Evolutionary conservation across 2,113 vertebrate genomes (phyloP), one percentile per base, ranked within the genome.

Genomic region (Alethe castanea): DNA sequence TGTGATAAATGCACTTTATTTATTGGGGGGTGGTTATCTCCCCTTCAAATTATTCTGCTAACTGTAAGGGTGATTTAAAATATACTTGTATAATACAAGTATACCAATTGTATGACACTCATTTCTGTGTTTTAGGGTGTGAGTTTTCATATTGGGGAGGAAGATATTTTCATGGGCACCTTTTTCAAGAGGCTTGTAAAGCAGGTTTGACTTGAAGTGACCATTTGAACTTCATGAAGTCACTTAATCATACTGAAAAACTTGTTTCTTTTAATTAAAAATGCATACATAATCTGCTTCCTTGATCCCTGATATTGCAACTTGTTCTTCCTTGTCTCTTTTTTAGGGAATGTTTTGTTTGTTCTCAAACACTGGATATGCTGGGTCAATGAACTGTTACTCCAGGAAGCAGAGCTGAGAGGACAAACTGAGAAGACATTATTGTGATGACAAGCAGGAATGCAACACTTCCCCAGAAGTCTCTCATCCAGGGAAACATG

Each of bases 251-350:
- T 50, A 95, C 48, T 90, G 88, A 59, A 94, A 90, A 89, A 87
- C 96, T 90, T 81, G 94, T 96, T 95, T 95, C 56, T 89, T 94
- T 91, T 96, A 95, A 93, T 94, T 88, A 94, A 96, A 95, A 83
- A 86, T 76, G 56, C 73, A 81, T 83, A 74, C 25, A 38, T 80
- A 76, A 48, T 53, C 35, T 54, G 73, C 59, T 96, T 90, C 59
- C 73, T 67, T 86, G 65, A 90, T 90, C 18, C 65, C 40, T 66
- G 74, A 92, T 83, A 35, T 40, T 77, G 71, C 26, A 90, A 28
- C 62, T 95, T 88, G 81, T 94, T 92, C 47, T 91, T 96, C 88
- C 54, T 91, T 89, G 77, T 93, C 70, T 87, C n/a, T 84, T 73
- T 91, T 96, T 79, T 86, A 89, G 91, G 82, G 67, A 69, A 94